These are phyloP conservation scores for Fistularia tabacaria DNA, from an alignment of 2,797 vertebrate genomes.

Conservation along the genomic window DNA sequence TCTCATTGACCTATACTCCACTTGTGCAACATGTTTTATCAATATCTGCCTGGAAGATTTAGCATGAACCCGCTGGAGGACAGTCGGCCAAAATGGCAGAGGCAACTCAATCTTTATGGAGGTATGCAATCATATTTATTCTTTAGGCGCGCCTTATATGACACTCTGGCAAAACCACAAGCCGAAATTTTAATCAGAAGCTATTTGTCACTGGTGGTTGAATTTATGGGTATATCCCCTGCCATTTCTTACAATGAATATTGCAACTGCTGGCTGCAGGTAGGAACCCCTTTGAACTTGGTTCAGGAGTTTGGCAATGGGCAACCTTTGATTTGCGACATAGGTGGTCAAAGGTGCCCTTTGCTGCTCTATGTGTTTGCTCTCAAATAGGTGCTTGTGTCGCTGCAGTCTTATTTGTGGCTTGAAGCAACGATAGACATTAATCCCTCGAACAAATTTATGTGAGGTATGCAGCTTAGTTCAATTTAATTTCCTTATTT, in stretches of 20 bases:
- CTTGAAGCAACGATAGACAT: slow-evolving; percentile 13
- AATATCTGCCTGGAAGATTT: too few species aligned
- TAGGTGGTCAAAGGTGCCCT: slow-evolving; percentile 68
- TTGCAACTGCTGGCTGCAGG: slow-evolving; percentile 25
- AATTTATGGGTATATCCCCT: too few species aligned
- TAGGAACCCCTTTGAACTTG: slow-evolving; percentile 62
- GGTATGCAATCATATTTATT: too few species aligned
- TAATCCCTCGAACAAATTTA: slow-evolving; percentile 9
- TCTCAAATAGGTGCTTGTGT: slow-evolving; percentile 49
- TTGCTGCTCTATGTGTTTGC: slow-evolving; percentile 61
- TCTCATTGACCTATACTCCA: too few species aligned
- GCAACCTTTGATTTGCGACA: slow-evolving; percentile 69
- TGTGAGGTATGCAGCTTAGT: background rate
- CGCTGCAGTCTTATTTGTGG: slow-evolving; percentile 5
- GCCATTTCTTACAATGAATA: slow-evolving; percentile 40
- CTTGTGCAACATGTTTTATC: too few species aligned
- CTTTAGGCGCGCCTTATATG: too few species aligned
- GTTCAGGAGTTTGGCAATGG: slow-evolving; percentile 65
- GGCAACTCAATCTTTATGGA: too few species aligned
- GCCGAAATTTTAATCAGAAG: too few species aligned
- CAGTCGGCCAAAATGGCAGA: too few species aligned
- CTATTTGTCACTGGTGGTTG: too few species aligned
- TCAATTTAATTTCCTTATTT: background rate
- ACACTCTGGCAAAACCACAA: too few species aligned
- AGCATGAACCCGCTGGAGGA: too few species aligned